These are phyloP conservation scores for Anguilla pacifica DNA, from an alignment of 2,797 vertebrate species.

Conservation along the genomic window DNA sequence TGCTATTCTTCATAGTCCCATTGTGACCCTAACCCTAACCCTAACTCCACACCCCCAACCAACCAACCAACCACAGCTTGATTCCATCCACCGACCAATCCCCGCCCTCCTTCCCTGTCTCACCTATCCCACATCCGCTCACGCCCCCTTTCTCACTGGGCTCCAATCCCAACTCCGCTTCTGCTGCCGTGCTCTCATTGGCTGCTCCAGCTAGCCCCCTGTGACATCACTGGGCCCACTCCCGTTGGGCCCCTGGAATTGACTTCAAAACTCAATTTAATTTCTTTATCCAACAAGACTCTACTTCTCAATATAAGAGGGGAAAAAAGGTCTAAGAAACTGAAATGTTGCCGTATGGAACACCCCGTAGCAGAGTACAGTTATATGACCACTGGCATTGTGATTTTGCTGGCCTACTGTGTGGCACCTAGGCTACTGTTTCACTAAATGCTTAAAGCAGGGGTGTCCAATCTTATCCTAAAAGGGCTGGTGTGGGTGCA, in stretches of 20 bases:
- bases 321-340: no score
- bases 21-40: constrained; percentile 63
- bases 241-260: constrained; percentile 61
- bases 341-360: no score
- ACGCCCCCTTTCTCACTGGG: constrained; percentile 24
- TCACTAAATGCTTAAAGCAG: no score
- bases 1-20: constrained; percentile 68
- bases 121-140: constrained; percentile 46
- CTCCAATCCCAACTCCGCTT: constrained; percentile 29
- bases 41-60: constrained; percentile 38
- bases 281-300: no score
- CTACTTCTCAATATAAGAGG: no score
- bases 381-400: no score
- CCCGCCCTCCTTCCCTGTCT: constrained; percentile 58
- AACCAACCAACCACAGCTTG: constrained; percentile 49
- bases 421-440: no score
- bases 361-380: no score
- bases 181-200: constrained; percentile 41
- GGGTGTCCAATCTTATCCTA: no score
- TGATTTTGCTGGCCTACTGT: no score
- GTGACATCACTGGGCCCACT: constrained; percentile 25
- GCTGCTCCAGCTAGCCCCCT: constrained; percentile 47
- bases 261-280: constrained; percentile 48
- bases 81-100: constrained; percentile 62
- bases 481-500: no score